These are phyloP conservation scores for Penaeus monodon DNA, from an alignment of 2,888 invertebrate species.

Conservation along the genomic window DNA sequence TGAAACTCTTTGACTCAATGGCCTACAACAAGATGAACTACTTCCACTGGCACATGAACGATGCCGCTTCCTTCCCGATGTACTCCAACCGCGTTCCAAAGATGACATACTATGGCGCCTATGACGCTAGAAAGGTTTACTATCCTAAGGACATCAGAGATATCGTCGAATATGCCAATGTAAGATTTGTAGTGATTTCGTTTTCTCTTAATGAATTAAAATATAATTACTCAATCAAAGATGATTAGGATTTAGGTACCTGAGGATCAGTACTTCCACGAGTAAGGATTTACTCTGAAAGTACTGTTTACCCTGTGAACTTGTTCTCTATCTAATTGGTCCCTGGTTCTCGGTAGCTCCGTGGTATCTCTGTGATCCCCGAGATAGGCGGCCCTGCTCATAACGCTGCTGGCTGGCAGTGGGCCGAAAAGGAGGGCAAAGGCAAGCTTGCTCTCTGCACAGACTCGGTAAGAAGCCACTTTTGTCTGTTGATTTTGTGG, in stretches of 20 bases:
- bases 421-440: constrained; percentile 83
- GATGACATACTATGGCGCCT: no score
- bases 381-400: constrained; percentile 95
- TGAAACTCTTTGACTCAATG: constrained; percentile 63
- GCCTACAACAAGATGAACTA: constrained; percentile 70
- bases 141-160: constrained; percentile 80
- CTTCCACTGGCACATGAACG: constrained; percentile 72
- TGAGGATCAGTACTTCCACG: no score
- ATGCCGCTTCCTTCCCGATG: constrained; percentile 74
- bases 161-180: constrained; percentile 80
- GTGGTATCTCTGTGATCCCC: constrained; percentile 88
- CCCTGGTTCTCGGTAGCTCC: constrained; percentile 70
- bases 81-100: constrained; percentile 69
- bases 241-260: no score
- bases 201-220: no score
- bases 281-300: no score
- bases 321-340: background rate
- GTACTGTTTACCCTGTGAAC: no score
- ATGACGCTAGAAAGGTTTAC: constrained; percentile 75
- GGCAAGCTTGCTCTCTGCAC: constrained; percentile 86
- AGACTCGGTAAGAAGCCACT: constrained; percentile 73
- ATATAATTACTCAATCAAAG: no score
- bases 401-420: constrained; percentile 81
- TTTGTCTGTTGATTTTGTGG: no score
- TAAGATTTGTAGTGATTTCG: background rate